Conservation (phyloP, 92 coral and sea anemone species). For the Bergia sp. region DNA sequence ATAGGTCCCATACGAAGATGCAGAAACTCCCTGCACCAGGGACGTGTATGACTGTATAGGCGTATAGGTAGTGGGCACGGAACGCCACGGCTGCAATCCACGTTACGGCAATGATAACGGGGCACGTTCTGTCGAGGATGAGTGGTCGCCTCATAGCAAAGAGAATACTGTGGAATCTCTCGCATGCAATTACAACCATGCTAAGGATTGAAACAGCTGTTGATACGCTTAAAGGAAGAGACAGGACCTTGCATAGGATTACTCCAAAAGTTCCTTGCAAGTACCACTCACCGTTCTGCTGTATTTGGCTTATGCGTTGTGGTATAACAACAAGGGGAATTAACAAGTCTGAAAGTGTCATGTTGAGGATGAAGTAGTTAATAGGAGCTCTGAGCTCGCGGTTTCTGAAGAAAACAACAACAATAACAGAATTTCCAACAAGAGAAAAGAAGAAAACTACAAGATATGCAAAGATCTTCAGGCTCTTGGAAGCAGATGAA, state of each 20-base stretch:
- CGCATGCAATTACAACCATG: conserved; percentile 14
- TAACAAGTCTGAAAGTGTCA: conserved; percentile 11
- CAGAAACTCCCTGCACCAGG: not conserved
- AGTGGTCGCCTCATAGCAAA: conserved; percentile 19
- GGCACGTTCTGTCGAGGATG: not conserved
- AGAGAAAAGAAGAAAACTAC: not conserved
- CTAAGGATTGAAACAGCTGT: not conserved
- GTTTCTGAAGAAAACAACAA: conserved; percentile 1
- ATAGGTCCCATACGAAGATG: not conserved
- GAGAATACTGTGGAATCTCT: conserved; percentile 22
- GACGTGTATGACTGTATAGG: not conserved
- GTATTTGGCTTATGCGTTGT: not conserved
- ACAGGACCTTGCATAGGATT: not conserved
- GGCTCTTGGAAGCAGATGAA: not conserved
- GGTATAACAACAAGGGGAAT: not conserved
- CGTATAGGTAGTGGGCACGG: not conserved
- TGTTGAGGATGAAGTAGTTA: conserved; percentile 17
- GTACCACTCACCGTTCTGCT: not conserved
- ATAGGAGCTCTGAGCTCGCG: not conserved
- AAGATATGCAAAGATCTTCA: not conserved
- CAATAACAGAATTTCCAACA: conserved; percentile 18
- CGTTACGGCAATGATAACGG: not conserved
- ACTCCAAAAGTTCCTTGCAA: not conserved
- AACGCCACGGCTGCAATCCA: not conserved
- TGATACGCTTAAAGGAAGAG: conserved; percentile 18